phyloP scores from a whole-genome alignment of 2,113 vertebrate species.

The Leptobrachium leishanense region DNA sequence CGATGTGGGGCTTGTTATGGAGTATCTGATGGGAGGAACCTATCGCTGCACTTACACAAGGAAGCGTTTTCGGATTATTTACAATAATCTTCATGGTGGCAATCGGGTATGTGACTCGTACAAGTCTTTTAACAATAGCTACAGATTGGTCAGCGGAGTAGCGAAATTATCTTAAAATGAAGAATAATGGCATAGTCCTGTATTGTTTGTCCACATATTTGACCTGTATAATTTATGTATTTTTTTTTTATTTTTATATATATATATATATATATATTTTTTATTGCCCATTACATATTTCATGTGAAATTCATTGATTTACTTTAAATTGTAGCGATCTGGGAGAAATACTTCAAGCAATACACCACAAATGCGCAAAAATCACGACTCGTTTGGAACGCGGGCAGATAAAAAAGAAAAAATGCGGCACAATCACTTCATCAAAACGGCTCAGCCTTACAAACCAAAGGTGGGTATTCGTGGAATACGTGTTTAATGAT shows the following conservation, averaged over 20 bases:
- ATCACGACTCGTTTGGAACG: constrained; percentile 89
- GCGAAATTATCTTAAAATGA: too few species aligned
- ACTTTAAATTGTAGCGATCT: constrained; percentile 72
- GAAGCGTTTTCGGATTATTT: constrained; percentile 93
- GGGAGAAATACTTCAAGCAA: constrained; percentile 81
- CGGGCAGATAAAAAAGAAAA: constrained; percentile 97
- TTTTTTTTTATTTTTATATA: not conserved
- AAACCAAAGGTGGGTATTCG: constrained; percentile 85
- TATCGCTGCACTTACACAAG: constrained; percentile 95
- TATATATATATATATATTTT: not conserved
- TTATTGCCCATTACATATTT: not conserved
- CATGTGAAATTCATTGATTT: not conserved
- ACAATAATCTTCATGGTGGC: constrained; percentile 94
- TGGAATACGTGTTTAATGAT: too few species aligned
- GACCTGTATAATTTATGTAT: not conserved
- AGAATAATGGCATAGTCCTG: too few species aligned
- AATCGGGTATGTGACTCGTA: constrained; percentile 75
- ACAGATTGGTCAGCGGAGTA: too few species aligned
- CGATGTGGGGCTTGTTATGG: constrained; percentile 93
- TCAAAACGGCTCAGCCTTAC: constrained; percentile 97
- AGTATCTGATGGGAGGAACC: constrained; percentile 96
- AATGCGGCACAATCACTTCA: constrained; percentile 96
- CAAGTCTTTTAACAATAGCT: too few species aligned
- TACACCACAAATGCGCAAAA: constrained; percentile 86
- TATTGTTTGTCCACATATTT: too few species aligned